A percentile compares a stretch with the other conserved stretches of the same genome.
Conservation (phyloP, 2,113 vertebrate genomes). For the Dolichotis patagonum region DNA sequence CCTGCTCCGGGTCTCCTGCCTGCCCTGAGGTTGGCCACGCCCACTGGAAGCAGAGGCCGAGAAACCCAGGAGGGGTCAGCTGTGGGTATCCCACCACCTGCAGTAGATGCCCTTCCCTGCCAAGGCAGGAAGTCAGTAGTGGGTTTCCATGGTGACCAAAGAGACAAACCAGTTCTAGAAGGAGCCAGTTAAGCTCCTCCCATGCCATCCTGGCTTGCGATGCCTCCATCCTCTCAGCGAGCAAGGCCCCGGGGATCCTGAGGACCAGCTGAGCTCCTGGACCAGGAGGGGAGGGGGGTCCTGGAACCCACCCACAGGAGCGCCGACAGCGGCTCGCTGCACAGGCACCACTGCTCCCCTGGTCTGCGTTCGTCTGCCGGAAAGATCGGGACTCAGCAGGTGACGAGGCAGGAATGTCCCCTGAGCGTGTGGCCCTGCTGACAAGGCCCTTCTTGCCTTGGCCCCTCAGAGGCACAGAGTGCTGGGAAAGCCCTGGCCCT, state of each 20-base stretch:
- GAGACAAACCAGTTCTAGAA: neutral
- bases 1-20: neutral
- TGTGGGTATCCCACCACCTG: neutral
- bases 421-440: neutral
- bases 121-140: fast-evolving
- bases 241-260: neutral
- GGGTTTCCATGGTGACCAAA: neutral
- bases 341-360: slow-evolving; percentile 42
- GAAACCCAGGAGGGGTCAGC: neutral
- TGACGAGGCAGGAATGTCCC: neutral
- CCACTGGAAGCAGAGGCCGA: neutral
- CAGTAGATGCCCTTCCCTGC: neutral
- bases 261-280: neutral
- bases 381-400: neutral
- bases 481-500: neutral
- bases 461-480: neutral
- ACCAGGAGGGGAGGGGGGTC: slow-evolving; percentile 80
- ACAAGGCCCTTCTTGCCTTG: neutral
- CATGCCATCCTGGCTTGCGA: too few species aligned
- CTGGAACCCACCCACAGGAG: slow-evolving; percentile 80
- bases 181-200: too few species aligned
- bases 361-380: slow-evolving; percentile 65
- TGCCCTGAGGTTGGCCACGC: too few species aligned
- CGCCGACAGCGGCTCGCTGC: slow-evolving; percentile 54
- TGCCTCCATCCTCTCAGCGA: neutral